Evolutionary conservation across 2,113 vertebrate genomes (phyloP), one percentile per base, ranked within the genome.

Genomic region (Cricetomys ansorgei): DNA sequence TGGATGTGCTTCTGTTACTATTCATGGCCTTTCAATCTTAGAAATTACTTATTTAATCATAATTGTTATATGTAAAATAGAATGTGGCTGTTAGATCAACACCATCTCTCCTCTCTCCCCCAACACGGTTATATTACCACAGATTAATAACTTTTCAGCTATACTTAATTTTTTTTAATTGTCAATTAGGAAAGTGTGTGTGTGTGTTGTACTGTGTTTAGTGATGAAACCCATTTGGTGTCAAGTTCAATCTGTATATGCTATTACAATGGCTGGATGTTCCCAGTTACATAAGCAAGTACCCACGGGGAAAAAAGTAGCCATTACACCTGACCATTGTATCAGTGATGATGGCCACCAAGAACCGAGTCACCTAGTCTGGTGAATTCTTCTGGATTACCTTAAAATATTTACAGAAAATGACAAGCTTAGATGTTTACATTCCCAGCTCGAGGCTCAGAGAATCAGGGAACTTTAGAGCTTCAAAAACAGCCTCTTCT

Each of bases 11-110:
- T 79, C 50, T n/a, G 19, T 91, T 67, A 57, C 29, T 43, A 48
- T 93, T 88, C 62, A 53, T 80, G 75, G 69, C 75, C 86, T 93
- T 96, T 91, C 57, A 79, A 72, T 25, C 59, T 95, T 77, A 62
- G 29, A 64, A 84, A 84, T 80, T 75, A 59, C n/a, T 25, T 87
- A 57, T 62, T 73, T 92, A 65, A 72, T 83, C 70, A 62, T 45
- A 50, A 37, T 55, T 73, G 7, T 45, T 13, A 85, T 37, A 64
- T 59, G 50, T 40, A 5, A 72, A 72, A 84, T 45, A 84, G 16
- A 84, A 45, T 40, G n/a, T 73, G 43, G 64, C 34, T 88, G 48
- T 55, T 72, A 88, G 37, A 86, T 5, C 9, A 23, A 3, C 10
- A n/a, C 37, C 5, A 15, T 19, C 29, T 7, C 59, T 40, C 12